Evolutionary conservation across 2,797 vertebrate species (phyloP), one percentile per base, ranked within the genome.

Genomic region (Arctocebus calabarensis): DNA sequence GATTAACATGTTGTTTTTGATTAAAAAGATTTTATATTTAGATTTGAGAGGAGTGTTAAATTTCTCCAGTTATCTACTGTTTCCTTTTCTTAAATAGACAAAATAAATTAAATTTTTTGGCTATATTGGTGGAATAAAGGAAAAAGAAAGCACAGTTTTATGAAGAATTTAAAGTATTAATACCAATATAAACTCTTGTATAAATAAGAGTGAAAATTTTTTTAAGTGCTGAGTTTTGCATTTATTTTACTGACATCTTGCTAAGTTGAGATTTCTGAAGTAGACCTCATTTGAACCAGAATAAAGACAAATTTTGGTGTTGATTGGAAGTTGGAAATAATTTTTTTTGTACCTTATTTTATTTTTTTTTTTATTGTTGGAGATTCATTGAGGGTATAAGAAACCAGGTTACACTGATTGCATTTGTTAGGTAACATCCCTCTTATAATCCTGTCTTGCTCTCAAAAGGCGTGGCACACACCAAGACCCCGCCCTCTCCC

Each of bases 1-100:
- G 99, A 99, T 99, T 99, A 99, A 98, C 97, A 97, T 97, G 98
- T 96, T 98, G 95, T 97, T 98, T 97, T 98, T 98, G 98, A 98
- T 98, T 98, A 98, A 98, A 98, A 98, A 98, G 96, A 97, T 97
- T 97, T 70, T 97, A 97, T 98, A 16, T 95, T 94, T 97, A 96
- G 96, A 84, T 29, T 96, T 95, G 68, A 94, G 48, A n/a, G 20
- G 20, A 40, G 62, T 93, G 87, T 94, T 96, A 91, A 81, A 89
- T 96, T 94, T 84, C 64, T 94, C 45, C 79, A 78, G 79, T 62
- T 95, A 85, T 77, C 71, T 45, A 25, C 73, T 32, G 1, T 75
- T 90, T 79, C 84, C 89, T 97, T 57, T 96, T 92, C 95, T 62
- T 68, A 48, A 82, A 37, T 83, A 75, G 40, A 75, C 29, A 84